Evolutionary conservation across 2,797 vertebrate species (phyloP).

Genomic region (Falco cherrug): DNA sequence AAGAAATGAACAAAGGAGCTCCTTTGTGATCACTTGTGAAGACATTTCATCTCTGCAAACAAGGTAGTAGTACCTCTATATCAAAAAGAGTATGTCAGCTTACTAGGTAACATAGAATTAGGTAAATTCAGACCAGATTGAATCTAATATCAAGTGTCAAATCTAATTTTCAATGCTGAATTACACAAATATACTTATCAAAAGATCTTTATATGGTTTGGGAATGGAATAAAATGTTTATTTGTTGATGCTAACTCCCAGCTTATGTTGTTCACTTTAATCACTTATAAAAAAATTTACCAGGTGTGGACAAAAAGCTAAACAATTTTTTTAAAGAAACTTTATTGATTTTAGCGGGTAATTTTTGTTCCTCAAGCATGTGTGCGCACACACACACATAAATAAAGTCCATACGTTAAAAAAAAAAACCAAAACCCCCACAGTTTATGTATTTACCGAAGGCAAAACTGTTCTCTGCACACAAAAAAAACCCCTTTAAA

Average conservation of each 20-base stretch:
- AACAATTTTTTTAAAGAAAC: background rate
- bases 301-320: background rate
- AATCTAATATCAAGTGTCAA: background rate
- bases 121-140: conserved; percentile 16
- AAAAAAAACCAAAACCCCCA: background rate
- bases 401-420: background rate
- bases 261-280: background rate
- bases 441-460: background rate
- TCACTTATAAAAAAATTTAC: background rate
- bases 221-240: background rate
- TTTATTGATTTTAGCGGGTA: background rate
- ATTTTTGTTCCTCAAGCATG: background rate
- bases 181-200: background rate
- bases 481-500: no score
- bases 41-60: background rate
- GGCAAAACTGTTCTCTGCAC: background rate
- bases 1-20: background rate
- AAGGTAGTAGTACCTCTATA: background rate
- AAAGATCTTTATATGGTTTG: background rate
- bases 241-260: background rate
- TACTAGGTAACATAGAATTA: background rate
- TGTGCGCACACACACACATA: background rate
- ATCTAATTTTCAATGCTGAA: background rate
- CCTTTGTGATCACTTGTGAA: background rate
- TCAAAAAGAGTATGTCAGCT: background rate